These are phyloP conservation scores for Homarus americanus DNA, from an alignment of 1,140 invertebrate species.

Conservation along the genomic window DNA sequence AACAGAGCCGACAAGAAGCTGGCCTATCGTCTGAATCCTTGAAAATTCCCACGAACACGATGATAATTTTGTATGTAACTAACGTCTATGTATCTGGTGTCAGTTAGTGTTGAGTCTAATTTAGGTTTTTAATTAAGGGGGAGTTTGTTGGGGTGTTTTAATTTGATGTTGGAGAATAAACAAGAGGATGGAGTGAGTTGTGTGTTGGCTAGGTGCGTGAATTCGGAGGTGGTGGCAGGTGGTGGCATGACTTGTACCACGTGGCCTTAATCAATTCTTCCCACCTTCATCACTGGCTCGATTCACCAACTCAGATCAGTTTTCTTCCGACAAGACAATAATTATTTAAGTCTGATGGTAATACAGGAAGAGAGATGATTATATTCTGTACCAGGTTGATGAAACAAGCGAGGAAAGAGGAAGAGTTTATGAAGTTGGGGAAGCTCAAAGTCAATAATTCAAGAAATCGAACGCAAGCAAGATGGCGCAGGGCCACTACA, in stretches of 20 bases:
- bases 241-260: conserved; percentile 21
- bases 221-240: conserved; percentile 8
- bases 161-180: too few relatives aligned
- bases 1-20: not conserved
- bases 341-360: not conserved
- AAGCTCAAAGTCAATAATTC: not conserved
- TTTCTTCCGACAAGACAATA: not conserved
- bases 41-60: too few relatives aligned
- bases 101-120: too few relatives aligned
- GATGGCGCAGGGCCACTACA: not conserved
- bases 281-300: not conserved
- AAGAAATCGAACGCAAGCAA: conserved; percentile 5
- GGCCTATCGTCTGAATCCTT: not conserved
- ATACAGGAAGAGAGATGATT: not conserved
- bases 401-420: not conserved
- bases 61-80: too few relatives aligned
- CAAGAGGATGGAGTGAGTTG: too few relatives aligned
- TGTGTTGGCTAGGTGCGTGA: not conserved
- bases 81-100: too few relatives aligned
- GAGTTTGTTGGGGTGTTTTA: too few relatives aligned
- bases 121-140: too few relatives aligned
- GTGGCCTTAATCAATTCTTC: conserved; percentile 27
- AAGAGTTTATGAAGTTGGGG: not conserved
- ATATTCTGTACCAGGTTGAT: not conserved
- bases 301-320: not conserved